phyloP scores from a whole-genome alignment of 1,140 invertebrate genomes.

The Drosophila nigrodunni region DNA sequence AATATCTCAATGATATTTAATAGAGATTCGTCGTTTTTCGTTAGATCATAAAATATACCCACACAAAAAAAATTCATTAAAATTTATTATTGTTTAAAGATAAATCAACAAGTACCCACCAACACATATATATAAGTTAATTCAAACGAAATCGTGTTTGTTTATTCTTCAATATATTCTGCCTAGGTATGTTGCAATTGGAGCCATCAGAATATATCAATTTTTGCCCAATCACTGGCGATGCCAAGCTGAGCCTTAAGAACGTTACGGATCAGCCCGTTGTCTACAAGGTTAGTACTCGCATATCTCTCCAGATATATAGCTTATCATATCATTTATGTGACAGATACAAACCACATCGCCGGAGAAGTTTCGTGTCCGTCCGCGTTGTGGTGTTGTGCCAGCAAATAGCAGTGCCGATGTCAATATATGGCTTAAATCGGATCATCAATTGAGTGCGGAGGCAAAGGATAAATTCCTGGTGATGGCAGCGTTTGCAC shows the following conservation, averaged over 20 bases:
- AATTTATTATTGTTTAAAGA: constrained; percentile 18
- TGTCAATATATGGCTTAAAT: constrained; percentile 73
- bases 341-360: constrained; percentile 82
- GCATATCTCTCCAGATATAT: background rate
- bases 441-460: constrained; percentile 57
- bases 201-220: constrained; percentile 91
- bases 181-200: constrained; percentile 78
- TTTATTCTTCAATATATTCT: constrained; percentile 28
- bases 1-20: background rate
- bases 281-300: constrained; percentile 62
- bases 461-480: constrained; percentile 79
- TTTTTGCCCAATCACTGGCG: constrained; percentile 57
- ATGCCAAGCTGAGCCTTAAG: constrained; percentile 56
- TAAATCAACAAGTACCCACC: background rate
- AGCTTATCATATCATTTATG: background rate
- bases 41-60: background rate
- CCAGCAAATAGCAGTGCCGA: constrained; percentile 85
- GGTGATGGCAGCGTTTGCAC: constrained; percentile 64
- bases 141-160: no score
- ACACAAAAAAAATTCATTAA: background rate
- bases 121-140: no score
- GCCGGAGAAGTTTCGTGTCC: constrained; percentile 95
- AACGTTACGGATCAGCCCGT: constrained; percentile 47
- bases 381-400: constrained; percentile 92
- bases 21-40: background rate